Percentiles rank a stretch among this genome's conserved stretches.
Evolutionary conservation across 2,113 vertebrate genomes (phyloP).

Genomic region (Leiothrix lutea): DNA sequence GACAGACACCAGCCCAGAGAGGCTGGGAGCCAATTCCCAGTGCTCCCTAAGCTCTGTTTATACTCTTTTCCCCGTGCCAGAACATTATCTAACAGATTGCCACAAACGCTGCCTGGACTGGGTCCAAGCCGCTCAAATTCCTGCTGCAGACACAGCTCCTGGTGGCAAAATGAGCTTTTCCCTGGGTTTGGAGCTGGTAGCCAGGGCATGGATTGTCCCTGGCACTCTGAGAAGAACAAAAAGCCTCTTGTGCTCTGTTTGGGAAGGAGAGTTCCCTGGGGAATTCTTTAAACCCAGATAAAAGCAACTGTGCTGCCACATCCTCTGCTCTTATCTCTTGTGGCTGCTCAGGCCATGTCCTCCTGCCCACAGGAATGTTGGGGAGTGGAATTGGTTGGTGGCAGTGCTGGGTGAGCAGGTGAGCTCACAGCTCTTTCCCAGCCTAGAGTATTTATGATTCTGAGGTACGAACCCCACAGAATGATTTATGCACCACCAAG

Average conservation of each 20-base stretch:
- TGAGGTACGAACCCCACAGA: neutral
- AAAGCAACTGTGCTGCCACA: neutral
- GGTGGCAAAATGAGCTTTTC: neutral
- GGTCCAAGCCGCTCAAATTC: neutral
- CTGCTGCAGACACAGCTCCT: neutral
- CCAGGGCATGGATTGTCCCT: neutral
- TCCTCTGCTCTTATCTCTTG: neutral
- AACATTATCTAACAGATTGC: neutral
- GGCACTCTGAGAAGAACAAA: neutral
- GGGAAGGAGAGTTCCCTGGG: neutral
- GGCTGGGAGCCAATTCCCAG: neutral
- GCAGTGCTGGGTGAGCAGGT: neutral
- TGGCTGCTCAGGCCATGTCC: neutral
- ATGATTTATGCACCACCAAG: neutral
- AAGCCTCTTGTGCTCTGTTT: neutral
- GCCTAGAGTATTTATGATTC: neutral
- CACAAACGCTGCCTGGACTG: neutral
- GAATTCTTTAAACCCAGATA: neutral
- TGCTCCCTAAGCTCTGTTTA: neutral
- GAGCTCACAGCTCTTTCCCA: neutral
- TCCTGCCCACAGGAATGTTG: neutral
- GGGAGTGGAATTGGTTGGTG: neutral
- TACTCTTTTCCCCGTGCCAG: neutral
- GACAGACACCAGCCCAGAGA: rapidly evolving
- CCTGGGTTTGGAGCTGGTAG: neutral